phyloP scores from a whole-genome alignment of 1,140 invertebrate genomes.

The Zaprionus ghesquierei region DNA sequence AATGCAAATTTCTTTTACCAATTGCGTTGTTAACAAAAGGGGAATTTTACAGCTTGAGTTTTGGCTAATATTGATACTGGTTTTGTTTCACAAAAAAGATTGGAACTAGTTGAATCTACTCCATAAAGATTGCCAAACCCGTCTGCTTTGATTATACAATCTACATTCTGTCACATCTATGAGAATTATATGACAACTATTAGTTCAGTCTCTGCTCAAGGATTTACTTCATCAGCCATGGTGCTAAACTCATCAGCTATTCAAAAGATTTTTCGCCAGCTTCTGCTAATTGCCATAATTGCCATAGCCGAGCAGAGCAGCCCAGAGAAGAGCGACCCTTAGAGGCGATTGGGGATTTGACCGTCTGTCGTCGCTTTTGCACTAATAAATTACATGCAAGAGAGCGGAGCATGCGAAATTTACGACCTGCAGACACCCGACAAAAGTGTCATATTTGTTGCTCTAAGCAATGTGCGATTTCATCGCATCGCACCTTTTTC shows the following conservation, averaged over 20 bases:
- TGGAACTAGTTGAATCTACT: not conserved
- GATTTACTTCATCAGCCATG: slow-evolving; percentile 45
- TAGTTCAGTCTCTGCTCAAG: slow-evolving; percentile 1
- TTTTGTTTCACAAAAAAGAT: not conserved
- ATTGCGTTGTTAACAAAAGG: not conserved
- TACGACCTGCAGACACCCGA: slow-evolving; percentile 21
- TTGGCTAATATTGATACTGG: not conserved
- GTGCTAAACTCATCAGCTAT: slow-evolving; percentile 31
- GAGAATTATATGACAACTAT: slow-evolving; percentile 7
- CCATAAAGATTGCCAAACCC: not conserved
- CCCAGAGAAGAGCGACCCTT: not conserved
- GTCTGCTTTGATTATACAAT: not conserved
- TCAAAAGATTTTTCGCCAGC: slow-evolving; percentile 21
- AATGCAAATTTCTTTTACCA: not conserved
- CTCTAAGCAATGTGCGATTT: slow-evolving; percentile 49
- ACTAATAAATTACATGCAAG: not conserved
- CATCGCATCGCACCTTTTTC: slow-evolving; percentile 43
- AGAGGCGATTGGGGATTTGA: not conserved
- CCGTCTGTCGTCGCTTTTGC: not conserved
- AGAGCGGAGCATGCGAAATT: not conserved
- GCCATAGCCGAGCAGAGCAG: not conserved
- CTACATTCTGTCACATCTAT: slow-evolving; percentile 9
- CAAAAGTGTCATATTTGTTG: slow-evolving; percentile 60
- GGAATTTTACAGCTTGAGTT: not conserved
- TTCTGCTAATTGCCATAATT: slow-evolving; percentile 55